These are phyloP conservation scores for Eonycteris spelaea DNA, from an alignment of 2,113 vertebrate species.

Conservation along the genomic window DNA sequence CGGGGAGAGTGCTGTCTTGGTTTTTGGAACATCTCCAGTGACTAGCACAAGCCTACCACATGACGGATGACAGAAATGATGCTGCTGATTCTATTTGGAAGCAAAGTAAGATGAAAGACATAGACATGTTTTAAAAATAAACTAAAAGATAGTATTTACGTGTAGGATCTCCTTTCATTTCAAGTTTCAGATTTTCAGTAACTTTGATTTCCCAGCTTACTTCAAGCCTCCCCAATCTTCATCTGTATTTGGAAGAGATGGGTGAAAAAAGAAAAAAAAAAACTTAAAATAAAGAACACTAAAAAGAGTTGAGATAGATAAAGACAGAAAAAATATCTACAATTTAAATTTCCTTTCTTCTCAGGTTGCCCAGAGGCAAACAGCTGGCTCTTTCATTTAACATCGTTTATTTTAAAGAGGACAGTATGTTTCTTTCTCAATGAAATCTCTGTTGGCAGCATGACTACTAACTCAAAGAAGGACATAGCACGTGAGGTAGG, in stretches of 20 bases:
- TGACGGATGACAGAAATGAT: neutral
- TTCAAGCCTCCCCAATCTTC: neutral
- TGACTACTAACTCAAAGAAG: neutral
- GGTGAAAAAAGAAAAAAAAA: neutral
- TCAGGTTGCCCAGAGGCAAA: neutral
- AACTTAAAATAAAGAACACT: neutral
- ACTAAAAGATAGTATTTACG: neutral
- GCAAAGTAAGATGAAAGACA: neutral
- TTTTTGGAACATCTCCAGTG: neutral
- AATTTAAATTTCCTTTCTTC: neutral
- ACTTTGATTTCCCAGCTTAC: slow-evolving; percentile 31
- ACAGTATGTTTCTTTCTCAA: neutral
- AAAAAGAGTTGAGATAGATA: neutral
- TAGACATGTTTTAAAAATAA: neutral
- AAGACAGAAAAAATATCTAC: slow-evolving; percentile 11
- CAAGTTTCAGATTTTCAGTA: neutral
- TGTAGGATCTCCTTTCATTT: neutral
- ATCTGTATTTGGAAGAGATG: neutral
- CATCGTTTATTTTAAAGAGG: slow-evolving; percentile 19
- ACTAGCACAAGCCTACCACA: neutral
- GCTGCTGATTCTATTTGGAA: neutral
- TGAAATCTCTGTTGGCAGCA: neutral
- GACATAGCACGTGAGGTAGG: neutral
- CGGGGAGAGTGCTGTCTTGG: neutral
- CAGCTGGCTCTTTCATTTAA: slow-evolving; percentile 24